phyloP scores from a whole-genome alignment of 2,888 invertebrate species.

The Orthosia gracilis region DNA sequence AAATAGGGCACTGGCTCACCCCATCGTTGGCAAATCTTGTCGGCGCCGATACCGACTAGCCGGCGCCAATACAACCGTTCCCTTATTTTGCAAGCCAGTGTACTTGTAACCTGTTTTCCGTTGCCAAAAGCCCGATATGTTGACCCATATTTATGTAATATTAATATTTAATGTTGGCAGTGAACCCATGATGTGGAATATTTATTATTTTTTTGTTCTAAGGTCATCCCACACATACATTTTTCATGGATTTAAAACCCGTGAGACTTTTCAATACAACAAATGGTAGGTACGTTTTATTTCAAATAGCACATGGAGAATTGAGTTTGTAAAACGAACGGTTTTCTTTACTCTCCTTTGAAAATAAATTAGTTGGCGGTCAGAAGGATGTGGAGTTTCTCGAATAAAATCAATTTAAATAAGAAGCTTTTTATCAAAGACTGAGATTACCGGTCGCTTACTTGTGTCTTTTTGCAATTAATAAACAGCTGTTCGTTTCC shows the following conservation, averaged over 20 bases:
- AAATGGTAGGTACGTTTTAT: neutral
- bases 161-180: slow-evolving; percentile 48
- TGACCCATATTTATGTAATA: slow-evolving; percentile 53
- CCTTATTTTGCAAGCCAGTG: slow-evolving; percentile 73
- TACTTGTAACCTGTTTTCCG: slow-evolving; percentile 74
- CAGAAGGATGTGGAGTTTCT: neutral
- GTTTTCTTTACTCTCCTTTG: neutral
- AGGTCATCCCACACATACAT: slow-evolving; percentile 9
- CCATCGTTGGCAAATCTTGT: slow-evolving; percentile 74
- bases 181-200: slow-evolving; percentile 20
- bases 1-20: slow-evolving; percentile 74
- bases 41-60: slow-evolving; percentile 57
- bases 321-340: neutral
- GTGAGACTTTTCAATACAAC: neutral
- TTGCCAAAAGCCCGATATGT: slow-evolving; percentile 72
- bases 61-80: slow-evolving; percentile 69
- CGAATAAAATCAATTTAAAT: slow-evolving; percentile 27
- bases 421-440: slow-evolving; percentile 11
- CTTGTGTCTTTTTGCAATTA: slow-evolving; percentile 4
- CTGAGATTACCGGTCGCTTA: slow-evolving; percentile 13
- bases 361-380: slow-evolving; percentile 11
- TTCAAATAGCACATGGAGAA: neutral
- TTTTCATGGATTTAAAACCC: slow-evolving; percentile 7
- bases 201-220: slow-evolving; percentile 32
- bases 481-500: neutral